Conservation (phyloP, 2,113 vertebrate species). For the Cebidichthys violaceus region DNA sequence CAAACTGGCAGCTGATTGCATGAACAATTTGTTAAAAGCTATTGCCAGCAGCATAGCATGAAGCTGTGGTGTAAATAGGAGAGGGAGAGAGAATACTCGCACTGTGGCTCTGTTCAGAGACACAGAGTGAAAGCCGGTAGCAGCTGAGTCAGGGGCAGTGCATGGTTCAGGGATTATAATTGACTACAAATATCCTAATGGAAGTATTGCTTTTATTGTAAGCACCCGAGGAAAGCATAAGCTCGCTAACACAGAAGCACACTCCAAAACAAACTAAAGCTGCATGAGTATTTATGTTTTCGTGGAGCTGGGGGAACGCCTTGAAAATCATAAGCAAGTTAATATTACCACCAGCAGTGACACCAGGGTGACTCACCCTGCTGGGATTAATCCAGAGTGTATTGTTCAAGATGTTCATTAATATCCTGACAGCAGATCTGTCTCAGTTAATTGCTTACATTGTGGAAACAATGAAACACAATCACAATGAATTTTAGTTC, state of each 20-base stretch:
- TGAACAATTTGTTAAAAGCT: neutral
- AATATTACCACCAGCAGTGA: neutral
- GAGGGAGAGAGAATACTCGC: neutral
- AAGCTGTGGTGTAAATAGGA: neutral
- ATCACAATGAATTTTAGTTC: neutral
- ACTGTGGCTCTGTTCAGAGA: neutral
- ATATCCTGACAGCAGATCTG: constrained; percentile 12
- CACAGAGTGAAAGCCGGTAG: neutral
- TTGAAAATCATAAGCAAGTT: neutral
- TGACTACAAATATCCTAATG: constrained; percentile 36
- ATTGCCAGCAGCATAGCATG: neutral
- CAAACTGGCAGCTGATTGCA: neutral
- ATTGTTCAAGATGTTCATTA: constrained; percentile 21
- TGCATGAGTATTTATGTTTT: neutral
- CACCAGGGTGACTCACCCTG: constrained; percentile 11
- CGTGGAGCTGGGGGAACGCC: neutral
- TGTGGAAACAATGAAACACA: constrained; percentile 8
- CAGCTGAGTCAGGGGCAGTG: constrained; percentile 37
- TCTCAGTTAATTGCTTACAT: constrained; percentile 15
- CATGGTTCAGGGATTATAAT: constrained; percentile 38
- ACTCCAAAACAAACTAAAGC: neutral
- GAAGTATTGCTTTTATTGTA: neutral
- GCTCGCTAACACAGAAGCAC: neutral
- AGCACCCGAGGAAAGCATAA: neutral
- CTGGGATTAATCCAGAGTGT: neutral